Evolutionary conservation across 2,797 vertebrate species (phyloP).

Genomic region (Streptopelia turtur): DNA sequence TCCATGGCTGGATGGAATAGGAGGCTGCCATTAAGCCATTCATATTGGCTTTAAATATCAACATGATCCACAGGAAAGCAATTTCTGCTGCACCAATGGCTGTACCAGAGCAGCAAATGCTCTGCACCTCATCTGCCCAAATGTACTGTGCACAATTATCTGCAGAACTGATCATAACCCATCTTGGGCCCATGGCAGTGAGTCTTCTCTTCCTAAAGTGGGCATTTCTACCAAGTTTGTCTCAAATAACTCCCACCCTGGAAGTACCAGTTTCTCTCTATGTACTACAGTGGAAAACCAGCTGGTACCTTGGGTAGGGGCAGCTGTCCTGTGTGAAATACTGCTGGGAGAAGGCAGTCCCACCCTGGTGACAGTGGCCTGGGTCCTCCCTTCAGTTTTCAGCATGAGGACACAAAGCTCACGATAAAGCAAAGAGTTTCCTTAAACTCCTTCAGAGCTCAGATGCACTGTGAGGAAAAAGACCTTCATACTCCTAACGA

Average conservation of each 20-base stretch:
- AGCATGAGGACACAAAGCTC: not conserved
- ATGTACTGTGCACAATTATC: not conserved
- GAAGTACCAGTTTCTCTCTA: not conserved
- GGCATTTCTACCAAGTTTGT: not conserved
- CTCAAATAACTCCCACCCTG: not conserved
- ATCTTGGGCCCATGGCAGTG: not conserved
- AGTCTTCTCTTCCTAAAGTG: not conserved
- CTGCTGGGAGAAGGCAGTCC: not conserved
- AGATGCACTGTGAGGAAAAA: not conserved
- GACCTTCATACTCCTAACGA: constrained; percentile 45
- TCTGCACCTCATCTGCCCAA: not conserved
- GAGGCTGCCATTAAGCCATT: not conserved
- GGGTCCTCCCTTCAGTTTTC: not conserved
- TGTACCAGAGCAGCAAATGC: not conserved
- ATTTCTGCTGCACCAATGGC: not conserved
- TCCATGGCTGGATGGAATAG: not conserved
- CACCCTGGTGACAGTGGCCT: rapidly evolving
- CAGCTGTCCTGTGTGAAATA: not conserved
- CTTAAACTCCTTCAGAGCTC: constrained; percentile 7
- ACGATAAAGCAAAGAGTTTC: not conserved
- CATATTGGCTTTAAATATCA: not conserved
- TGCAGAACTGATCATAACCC: not conserved
- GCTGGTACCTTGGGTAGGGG: not conserved
- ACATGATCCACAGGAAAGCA: not conserved
- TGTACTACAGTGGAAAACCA: not conserved